Conservation (phyloP, 2,888 invertebrate genomes). For the Brachypalpus laphriformis region DNA sequence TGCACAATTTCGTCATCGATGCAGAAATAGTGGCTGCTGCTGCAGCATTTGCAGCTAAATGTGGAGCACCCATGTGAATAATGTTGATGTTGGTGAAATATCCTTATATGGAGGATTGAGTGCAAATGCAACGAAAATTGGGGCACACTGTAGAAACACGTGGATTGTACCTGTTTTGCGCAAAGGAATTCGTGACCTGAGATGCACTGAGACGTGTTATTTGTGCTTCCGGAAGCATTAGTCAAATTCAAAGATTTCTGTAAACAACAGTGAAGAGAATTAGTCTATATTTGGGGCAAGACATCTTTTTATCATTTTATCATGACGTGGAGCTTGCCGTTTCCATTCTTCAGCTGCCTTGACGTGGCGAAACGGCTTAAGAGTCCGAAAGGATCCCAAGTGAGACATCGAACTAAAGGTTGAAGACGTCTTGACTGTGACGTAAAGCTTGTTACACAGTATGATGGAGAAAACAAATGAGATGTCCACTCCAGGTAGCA, state of each 20-base stretch:
- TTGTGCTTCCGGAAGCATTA: constrained; percentile 23
- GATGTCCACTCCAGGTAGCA: no score
- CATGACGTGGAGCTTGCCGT: not conserved
- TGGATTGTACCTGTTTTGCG: constrained; percentile 11
- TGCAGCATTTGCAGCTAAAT: not conserved
- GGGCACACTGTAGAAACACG: constrained; percentile 30
- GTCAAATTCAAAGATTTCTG: constrained; percentile 4
- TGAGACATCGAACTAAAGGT: no score
- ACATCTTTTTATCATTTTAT: not conserved
- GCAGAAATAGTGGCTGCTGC: constrained; percentile 44
- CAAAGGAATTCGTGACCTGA: constrained; percentile 23
- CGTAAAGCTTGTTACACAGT: no score
- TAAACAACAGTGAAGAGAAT: not conserved
- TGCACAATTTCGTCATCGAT: constrained; percentile 57
- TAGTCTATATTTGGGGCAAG: not conserved
- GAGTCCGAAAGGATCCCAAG: no score
- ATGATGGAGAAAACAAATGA: no score
- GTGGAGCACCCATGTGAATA: constrained; percentile 9
- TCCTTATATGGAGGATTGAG: constrained; percentile 25
- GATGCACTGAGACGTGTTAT: constrained; percentile 16
- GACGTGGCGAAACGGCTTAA: no score
- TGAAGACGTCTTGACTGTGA: no score
- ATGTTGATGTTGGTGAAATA: constrained; percentile 54
- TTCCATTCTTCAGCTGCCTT: no score
- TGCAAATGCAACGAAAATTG: constrained; percentile 59